These are phyloP conservation scores for Python bivittatus DNA, from an alignment of 2,113 vertebrate species.

Conservation along the genomic window DNA sequence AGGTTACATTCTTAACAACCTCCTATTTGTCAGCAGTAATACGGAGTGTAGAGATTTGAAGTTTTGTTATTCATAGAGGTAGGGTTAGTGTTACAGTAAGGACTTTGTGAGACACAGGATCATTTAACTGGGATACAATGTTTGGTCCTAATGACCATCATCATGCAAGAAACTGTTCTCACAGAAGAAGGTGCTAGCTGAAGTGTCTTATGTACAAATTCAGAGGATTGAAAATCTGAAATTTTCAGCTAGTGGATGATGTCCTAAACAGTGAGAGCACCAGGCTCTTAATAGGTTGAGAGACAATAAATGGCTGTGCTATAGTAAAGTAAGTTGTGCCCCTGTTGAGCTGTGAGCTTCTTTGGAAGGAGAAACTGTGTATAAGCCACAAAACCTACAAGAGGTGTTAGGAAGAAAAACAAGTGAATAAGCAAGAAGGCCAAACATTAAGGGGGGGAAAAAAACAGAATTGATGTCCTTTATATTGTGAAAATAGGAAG, in stretches of 20 bases:
- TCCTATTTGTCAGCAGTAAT: not conserved
- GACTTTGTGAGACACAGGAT: not conserved
- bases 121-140: not conserved
- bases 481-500: not conserved
- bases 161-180: not conserved
- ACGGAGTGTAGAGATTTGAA: not conserved
- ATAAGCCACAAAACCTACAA: not conserved
- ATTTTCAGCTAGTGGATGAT: not conserved
- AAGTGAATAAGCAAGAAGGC: not conserved
- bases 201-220: not conserved
- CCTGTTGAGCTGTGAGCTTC: not conserved
- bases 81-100: not conserved
- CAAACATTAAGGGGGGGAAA: not conserved
- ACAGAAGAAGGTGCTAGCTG: not conserved
- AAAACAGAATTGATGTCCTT: not conserved
- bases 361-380: not conserved
- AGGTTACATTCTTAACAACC: not conserved
- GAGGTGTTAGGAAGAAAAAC: not conserved
- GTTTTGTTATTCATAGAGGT: not conserved
- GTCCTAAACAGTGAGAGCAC: not conserved
- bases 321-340: not conserved
- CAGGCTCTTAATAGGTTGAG: not conserved
- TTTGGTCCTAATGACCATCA: not conserved
- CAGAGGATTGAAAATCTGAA: not conserved
- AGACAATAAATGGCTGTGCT: not conserved